Evolutionary conservation across 2,888 invertebrate genomes (phyloP).

Genomic region (Brenthis hecate): DNA sequence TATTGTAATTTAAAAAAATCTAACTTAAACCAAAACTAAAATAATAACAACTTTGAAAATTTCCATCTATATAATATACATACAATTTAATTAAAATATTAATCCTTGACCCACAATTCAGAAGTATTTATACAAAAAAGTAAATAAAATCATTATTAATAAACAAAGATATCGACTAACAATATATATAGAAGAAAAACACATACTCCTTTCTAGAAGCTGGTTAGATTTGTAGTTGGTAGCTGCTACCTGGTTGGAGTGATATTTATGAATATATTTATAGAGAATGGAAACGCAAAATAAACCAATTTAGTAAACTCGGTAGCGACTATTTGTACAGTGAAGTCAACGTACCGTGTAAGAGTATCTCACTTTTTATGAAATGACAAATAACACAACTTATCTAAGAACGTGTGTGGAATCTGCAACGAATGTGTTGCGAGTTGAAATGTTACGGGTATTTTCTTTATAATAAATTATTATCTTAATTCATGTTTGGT

Average conservation of each 20-base stretch:
- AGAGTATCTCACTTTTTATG: constrained; percentile 22
- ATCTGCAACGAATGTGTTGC: constrained; percentile 7
- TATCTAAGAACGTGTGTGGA: constrained; percentile 6
- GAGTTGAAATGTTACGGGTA: constrained; percentile 14
- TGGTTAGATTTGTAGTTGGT: background rate
- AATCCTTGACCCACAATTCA: too few relatives aligned
- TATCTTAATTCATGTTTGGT: background rate
- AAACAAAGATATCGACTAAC: too few relatives aligned
- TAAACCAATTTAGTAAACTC: constrained; percentile 3
- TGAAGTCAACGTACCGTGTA: constrained; percentile 18
- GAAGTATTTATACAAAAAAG: too few relatives aligned
- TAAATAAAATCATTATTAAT: too few relatives aligned
- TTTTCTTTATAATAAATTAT: background rate
- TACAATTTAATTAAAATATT: too few relatives aligned
- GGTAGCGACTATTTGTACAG: constrained; percentile 5
- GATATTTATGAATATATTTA: background rate
- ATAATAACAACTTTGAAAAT: too few relatives aligned
- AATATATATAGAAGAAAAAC: background rate
- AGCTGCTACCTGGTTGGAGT: background rate
- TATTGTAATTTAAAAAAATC: too few relatives aligned
- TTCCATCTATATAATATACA: too few relatives aligned
- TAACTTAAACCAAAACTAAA: too few relatives aligned
- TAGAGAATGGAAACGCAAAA: background rate
- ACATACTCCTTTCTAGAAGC: background rate
- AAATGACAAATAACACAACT: constrained; percentile 25